Percentiles rank a stretch among this genome's conserved stretches.
These are phyloP conservation scores for Pterostichus niger DNA, from an alignment of 2,888 invertebrate species.

Conservation along the genomic window DNA sequence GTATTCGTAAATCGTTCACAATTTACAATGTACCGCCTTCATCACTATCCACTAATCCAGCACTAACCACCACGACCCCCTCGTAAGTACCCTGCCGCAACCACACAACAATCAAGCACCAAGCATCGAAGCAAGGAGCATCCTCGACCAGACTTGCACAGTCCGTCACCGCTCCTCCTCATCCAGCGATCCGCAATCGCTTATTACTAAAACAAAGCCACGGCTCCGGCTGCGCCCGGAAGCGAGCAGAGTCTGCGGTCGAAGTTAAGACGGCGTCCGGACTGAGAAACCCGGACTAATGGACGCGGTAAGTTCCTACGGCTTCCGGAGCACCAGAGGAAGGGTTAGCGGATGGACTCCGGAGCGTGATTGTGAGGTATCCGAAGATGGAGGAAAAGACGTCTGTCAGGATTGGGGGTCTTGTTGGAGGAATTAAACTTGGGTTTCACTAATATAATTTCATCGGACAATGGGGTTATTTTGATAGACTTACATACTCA, in stretches of 20 bases:
- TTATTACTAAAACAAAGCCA: conserved; percentile 65
- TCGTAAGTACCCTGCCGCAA: too few relatives aligned
- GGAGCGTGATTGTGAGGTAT: not conserved
- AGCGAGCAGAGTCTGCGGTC: conserved; percentile 69
- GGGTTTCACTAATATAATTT: conserved; percentile 11
- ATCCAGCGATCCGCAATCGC: conserved; percentile 5
- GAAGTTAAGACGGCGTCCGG: conserved; percentile 70
- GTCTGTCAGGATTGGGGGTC: not conserved
- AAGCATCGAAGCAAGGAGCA: too few relatives aligned
- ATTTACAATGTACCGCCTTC: too few relatives aligned
- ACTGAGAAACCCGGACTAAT: conserved; percentile 69
- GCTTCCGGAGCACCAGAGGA: conserved; percentile 50
- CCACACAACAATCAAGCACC: too few relatives aligned
- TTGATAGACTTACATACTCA: too few relatives aligned
- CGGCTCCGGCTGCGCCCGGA: not conserved
- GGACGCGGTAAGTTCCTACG: conserved; percentile 63
- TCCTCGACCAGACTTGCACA: too few relatives aligned
- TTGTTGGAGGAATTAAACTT: not conserved
- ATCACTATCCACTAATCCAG: too few relatives aligned
- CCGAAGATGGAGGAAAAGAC: conserved; percentile 1
- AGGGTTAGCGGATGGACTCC: conserved; percentile 2
- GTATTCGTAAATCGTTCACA: too few relatives aligned
- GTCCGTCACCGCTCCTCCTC: too few relatives aligned
- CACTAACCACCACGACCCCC: too few relatives aligned
- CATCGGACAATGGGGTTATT: not conserved